These are phyloP conservation scores for Melanostigma gelatinosum DNA, from an alignment of 2,113 vertebrate species.

Conservation along the genomic window DNA sequence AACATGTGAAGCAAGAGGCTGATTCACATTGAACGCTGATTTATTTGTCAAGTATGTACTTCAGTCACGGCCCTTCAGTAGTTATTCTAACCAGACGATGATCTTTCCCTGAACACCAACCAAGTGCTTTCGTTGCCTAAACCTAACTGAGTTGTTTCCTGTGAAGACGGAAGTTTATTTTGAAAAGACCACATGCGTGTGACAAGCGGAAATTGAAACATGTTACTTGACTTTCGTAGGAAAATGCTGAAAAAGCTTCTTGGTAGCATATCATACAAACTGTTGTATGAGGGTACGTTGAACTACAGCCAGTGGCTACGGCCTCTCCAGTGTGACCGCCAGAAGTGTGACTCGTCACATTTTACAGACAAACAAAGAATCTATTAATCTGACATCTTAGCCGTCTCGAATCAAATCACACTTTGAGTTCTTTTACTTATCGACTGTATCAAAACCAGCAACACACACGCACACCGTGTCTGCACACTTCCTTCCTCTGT, in stretches of 20 bases:
- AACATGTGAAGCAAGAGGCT: background rate
- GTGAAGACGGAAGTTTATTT: background rate
- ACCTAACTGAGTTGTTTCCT: no score
- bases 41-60: background rate
- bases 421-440: background rate
- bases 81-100: no score
- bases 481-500: background rate
- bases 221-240: background rate
- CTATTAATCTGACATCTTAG: background rate
- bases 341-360: background rate
- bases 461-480: constrained; percentile 1
- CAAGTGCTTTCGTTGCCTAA: no score
- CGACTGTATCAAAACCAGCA: background rate
- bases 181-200: background rate
- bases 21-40: background rate
- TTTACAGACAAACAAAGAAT: background rate
- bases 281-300: background rate
- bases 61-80: no score
- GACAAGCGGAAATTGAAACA: background rate
- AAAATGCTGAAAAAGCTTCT: background rate
- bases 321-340: background rate
- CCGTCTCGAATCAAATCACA: background rate
- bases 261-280: background rate
- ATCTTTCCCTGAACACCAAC: no score
- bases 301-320: background rate